phyloP scores from a whole-genome alignment of 2,113 vertebrate species.

The Tachuris rubrigastra region DNA sequence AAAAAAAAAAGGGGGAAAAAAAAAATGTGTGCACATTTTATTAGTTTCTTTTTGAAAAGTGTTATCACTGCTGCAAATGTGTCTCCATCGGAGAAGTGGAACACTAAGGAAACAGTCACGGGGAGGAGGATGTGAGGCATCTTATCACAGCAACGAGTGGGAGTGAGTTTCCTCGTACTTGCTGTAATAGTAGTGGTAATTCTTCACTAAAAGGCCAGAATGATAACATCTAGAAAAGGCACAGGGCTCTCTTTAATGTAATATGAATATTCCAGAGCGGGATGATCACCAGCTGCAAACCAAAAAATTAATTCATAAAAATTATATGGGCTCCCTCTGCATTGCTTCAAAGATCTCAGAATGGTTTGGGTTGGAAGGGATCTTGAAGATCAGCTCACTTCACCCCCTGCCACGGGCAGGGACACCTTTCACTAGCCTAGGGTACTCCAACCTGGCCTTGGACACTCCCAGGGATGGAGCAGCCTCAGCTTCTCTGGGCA shows the following conservation, averaged over 20 bases:
- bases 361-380: background rate
- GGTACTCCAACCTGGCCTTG: fast-evolving
- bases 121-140: background rate
- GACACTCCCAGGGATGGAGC: background rate
- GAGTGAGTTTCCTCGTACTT: constrained; percentile 26
- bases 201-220: constrained; percentile 1
- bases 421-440: fast-evolving
- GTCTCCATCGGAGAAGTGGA: background rate
- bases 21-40: background rate
- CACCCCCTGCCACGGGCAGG: background rate
- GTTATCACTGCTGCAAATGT: background rate
- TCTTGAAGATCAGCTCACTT: fast-evolving
- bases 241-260: background rate
- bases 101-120: background rate
- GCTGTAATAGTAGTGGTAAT: constrained; percentile 1
- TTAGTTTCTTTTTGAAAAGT: constrained; percentile 32
- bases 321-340: background rate
- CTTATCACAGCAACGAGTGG: constrained; percentile 33
- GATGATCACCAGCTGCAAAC: constrained; percentile 15
- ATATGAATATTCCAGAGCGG: background rate
- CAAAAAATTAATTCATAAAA: background rate
- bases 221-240: constrained; percentile 2
- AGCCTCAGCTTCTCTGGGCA: background rate
- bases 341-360: background rate
- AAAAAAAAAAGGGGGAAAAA: background rate